These are phyloP conservation scores for Noctua comes DNA, from an alignment of 2,888 invertebrate genomes.

Conservation along the genomic window DNA sequence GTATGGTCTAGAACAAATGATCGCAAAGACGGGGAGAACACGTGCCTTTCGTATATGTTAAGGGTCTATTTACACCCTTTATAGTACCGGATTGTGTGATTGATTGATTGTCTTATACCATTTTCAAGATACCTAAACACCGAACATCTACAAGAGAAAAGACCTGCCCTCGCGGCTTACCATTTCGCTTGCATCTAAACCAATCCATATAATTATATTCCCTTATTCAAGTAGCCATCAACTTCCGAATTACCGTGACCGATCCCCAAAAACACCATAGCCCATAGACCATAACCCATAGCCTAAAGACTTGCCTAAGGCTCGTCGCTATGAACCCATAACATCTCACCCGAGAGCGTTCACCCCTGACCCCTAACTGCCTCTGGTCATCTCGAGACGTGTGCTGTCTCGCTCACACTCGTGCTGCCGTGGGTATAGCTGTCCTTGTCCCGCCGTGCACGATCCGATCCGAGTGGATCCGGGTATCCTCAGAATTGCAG, in stretches of 20 bases:
- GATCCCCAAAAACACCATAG: slow-evolving; percentile 43
- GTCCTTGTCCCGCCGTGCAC: slow-evolving; percentile 81
- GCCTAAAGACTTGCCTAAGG: slow-evolving; percentile 73
- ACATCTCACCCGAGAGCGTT: slow-evolving; percentile 88
- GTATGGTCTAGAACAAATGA: no score
- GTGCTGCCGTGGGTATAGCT: slow-evolving; percentile 47
- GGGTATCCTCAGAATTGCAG: slow-evolving; percentile 89
- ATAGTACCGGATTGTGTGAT: not conserved
- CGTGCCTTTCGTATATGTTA: no score
- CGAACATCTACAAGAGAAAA: not conserved
- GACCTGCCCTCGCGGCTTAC: not conserved
- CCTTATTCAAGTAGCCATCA: not conserved
- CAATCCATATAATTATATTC: not conserved
- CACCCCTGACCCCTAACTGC: slow-evolving; percentile 89
- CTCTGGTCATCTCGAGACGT: slow-evolving; percentile 88
- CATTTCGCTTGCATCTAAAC: not conserved
- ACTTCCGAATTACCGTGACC: slow-evolving; percentile 1
- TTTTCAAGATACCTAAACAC: not conserved
- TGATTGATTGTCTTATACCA: not conserved
- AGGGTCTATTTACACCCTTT: no score
- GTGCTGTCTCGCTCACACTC: slow-evolving; percentile 72
- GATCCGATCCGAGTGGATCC: slow-evolving; percentile 87
- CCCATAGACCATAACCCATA: slow-evolving; percentile 46
- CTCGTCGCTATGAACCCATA: slow-evolving; percentile 72
- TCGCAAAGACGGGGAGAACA: no score